phyloP scores from a whole-genome alignment of 2,888 invertebrate species.

The Tanypteryx hageni region DNA sequence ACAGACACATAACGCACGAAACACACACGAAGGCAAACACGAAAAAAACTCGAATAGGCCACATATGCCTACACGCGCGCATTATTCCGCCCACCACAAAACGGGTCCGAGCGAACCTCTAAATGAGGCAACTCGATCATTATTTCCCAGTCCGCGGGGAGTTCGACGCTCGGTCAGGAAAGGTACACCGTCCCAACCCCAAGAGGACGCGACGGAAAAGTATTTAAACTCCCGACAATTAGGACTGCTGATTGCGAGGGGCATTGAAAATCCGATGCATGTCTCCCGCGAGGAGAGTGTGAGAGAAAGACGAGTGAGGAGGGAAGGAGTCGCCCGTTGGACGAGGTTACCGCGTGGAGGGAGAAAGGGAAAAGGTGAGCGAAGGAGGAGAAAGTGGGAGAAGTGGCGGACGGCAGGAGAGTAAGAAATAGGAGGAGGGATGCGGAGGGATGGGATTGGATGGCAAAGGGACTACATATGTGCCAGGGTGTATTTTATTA shows the following conservation, averaged over 20 bases:
- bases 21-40: not conserved
- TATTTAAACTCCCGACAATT: not conserved
- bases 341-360: not conserved
- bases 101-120: not conserved
- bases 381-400: not conserved
- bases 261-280: not conserved
- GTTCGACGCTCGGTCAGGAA: not conserved
- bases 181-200: not conserved
- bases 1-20: no score
- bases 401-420: not conserved
- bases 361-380: not conserved
- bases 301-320: not conserved
- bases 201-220: not conserved
- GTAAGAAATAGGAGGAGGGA: not conserved
- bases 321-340: not conserved
- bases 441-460: constrained; percentile 17
- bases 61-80: not conserved
- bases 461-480: constrained; percentile 61
- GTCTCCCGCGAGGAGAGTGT: not conserved
- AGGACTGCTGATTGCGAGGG: not conserved
- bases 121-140: not conserved
- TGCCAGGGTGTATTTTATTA: constrained; percentile 64
- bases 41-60: no score
- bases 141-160: not conserved
- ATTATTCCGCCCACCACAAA: not conserved